A percentile compares a stretch with the other conserved stretches of the same genome.
Evolutionary conservation across 2,888 invertebrate genomes (phyloP).

Genomic region (Ennomos erosarius): DNA sequence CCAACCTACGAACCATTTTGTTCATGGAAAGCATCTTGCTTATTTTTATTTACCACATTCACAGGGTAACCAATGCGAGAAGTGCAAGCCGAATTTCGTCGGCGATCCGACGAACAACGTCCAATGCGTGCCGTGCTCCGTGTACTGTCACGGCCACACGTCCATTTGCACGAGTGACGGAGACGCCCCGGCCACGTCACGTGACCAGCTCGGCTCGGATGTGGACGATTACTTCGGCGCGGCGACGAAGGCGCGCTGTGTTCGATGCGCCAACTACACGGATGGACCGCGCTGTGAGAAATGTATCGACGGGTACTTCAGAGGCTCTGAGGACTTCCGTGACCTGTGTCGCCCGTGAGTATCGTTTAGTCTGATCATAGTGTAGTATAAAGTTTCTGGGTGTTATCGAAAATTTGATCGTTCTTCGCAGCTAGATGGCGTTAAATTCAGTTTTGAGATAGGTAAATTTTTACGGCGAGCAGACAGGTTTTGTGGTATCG

Average conservation of each 20-base stretch:
- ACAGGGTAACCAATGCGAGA: conserved; percentile 95
- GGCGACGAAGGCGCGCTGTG: conserved; percentile 89
- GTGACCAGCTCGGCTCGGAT: conserved; percentile 82
- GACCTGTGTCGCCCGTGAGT: conserved; percentile 91
- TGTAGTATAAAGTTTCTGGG: too few species aligned
- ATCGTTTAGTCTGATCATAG: background rate
- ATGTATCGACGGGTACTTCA: conserved; percentile 90
- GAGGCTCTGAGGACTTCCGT: conserved; percentile 91
- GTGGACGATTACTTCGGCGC: conserved; percentile 88
- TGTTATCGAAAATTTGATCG: too few species aligned
- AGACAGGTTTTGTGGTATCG: too few species aligned
- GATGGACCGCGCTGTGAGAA: conserved; percentile 93
- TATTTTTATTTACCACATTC: background rate
- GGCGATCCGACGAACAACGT: conserved; percentile 96
- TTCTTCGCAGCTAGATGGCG: too few species aligned
- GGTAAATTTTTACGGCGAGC: too few species aligned
- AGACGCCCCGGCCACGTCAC: conserved; percentile 68
- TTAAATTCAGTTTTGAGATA: too few species aligned
- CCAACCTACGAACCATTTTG: too few species aligned
- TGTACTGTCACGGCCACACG: conserved; percentile 96
- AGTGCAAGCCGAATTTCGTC: conserved; percentile 95
- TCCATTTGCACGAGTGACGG: conserved; percentile 90
- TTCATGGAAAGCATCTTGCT: too few species aligned
- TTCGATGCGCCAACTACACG: conserved; percentile 93
- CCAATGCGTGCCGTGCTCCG: conserved; percentile 94